Evolutionary conservation across 2,113 vertebrate genomes (phyloP).

Genomic region (Zeus faber): DNA sequence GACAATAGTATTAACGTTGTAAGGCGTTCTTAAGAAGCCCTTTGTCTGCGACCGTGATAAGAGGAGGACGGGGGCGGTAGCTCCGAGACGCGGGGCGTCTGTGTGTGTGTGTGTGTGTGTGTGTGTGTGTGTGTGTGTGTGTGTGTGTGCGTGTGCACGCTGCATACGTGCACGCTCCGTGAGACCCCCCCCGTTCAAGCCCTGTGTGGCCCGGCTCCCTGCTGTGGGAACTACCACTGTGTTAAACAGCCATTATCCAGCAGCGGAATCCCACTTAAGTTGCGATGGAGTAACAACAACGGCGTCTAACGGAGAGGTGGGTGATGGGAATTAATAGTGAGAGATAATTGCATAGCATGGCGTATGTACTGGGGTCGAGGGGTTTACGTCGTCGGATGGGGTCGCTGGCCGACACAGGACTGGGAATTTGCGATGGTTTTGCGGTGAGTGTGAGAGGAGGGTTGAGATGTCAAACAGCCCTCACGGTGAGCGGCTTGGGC

Average conservation of each 20-base stretch:
- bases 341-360: constrained; percentile 46
- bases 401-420: too few relatives aligned
- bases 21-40: too few relatives aligned
- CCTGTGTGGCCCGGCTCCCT: constrained; percentile 44
- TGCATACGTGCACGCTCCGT: background rate
- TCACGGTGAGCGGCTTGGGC: too few relatives aligned
- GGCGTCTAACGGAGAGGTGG: constrained; percentile 15
- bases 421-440: too few relatives aligned
- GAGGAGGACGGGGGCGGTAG: too few relatives aligned
- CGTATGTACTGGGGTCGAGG: too few relatives aligned
- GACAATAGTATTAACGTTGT: too few relatives aligned
- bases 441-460: too few relatives aligned
- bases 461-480: too few relatives aligned
- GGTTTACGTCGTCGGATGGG: too few relatives aligned
- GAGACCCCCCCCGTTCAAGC: constrained; percentile 29
- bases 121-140: background rate
- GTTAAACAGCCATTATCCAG: constrained; percentile 69
- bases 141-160: constrained; percentile 19
- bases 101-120: background rate
- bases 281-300: constrained; percentile 36
- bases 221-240: constrained; percentile 65
- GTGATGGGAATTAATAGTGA: constrained; percentile 13
- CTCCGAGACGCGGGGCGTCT: too few relatives aligned
- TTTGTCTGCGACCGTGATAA: too few relatives aligned
- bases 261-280: constrained; percentile 44